Conservation (phyloP, 2,113 vertebrate species). For the Phasianus colchicus region DNA sequence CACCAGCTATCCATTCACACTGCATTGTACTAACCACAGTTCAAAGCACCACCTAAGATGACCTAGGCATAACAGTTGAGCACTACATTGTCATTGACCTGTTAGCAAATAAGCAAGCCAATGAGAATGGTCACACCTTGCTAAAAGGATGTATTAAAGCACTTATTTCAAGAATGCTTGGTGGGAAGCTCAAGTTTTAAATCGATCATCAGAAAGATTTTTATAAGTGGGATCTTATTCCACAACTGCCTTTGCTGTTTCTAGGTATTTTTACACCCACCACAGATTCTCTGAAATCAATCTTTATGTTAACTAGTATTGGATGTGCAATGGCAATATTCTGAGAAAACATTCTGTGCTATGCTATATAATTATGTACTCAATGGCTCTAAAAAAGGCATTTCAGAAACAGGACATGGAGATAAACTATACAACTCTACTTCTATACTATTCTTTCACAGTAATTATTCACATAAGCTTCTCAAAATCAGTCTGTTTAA, state of each 20-base stretch:
- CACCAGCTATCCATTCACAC: not conserved
- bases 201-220: not conserved
- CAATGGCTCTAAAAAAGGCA: not conserved
- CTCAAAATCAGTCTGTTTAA: not conserved
- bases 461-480: not conserved
- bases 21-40: not conserved
- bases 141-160: not conserved
- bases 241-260: not conserved
- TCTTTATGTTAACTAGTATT: not conserved
- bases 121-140: not conserved
- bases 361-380: not conserved
- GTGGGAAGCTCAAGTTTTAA: not conserved
- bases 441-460: not conserved
- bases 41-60: not conserved
- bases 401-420: not conserved
- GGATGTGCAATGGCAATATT: not conserved
- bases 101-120: not conserved
- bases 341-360: not conserved
- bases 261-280: not conserved
- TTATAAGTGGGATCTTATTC: not conserved
- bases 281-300: not conserved
- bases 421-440: not conserved
- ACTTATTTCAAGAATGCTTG: not conserved
- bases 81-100: not conserved
- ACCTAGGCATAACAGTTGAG: not conserved